A percentile compares a stretch with the other conserved stretches of the same genome.
Evolutionary conservation across 1,140 invertebrate genomes (phyloP).

Genomic region (Ladona fulva): DNA sequence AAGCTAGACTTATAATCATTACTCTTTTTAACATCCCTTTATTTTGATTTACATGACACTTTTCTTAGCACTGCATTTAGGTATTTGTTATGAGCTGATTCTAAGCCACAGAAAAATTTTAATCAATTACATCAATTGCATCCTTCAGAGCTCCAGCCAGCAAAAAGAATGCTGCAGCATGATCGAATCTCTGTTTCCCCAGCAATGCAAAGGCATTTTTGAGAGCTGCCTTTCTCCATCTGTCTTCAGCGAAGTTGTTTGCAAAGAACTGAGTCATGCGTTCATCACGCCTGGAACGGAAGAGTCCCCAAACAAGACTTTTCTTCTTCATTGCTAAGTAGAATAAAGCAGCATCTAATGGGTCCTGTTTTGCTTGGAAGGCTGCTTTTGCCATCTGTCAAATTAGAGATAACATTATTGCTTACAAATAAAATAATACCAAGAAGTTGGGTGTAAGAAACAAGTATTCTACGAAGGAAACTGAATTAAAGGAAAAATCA

Average conservation of each 20-base stretch:
- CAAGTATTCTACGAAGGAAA: no score
- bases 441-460: no score
- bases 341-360: conserved; percentile 93
- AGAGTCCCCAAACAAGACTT: conserved; percentile 91
- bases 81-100: neutral
- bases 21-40: neutral
- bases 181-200: conserved; percentile 89
- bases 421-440: no score
- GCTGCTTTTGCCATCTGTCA: conserved; percentile 72
- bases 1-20: neutral
- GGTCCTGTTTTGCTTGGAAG: conserved; percentile 84
- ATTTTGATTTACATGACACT: neutral
- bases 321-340: conserved; percentile 99
- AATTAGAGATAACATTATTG: conserved; percentile 8
- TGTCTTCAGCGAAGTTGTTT: conserved; percentile 86
- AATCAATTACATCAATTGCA: conserved; percentile 71
- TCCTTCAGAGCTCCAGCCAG: conserved; percentile 88
- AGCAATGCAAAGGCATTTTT: conserved; percentile 96
- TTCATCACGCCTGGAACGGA: conserved; percentile 76
- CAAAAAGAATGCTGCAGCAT: conserved; percentile 92
- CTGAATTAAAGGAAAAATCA: no score
- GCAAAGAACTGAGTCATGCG: conserved; percentile 93
- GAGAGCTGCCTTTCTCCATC: conserved; percentile 92
- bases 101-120: neutral
- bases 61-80: neutral